These are phyloP conservation scores for Gymnothorax reevesii DNA, from an alignment of 2,797 vertebrate species.

Conservation along the genomic window DNA sequence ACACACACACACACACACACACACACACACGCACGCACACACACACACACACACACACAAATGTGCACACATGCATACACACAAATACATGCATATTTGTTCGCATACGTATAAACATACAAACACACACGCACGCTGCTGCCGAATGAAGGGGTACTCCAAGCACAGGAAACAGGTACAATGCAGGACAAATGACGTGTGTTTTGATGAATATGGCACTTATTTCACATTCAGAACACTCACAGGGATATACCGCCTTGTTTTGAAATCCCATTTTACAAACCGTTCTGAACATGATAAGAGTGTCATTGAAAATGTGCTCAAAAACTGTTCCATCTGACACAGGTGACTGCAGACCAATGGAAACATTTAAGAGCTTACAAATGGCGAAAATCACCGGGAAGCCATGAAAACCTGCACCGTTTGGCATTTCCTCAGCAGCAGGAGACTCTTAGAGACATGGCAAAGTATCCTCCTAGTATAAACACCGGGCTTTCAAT, in stretches of 20 bases:
- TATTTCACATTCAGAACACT: background rate
- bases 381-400: slow-evolving; percentile 12
- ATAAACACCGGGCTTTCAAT: slow-evolving; percentile 14
- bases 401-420: slow-evolving; percentile 1
- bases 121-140: background rate
- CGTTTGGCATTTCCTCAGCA: slow-evolving; percentile 16
- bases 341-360: slow-evolving; percentile 7
- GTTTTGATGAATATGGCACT: background rate
- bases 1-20: too few relatives aligned
- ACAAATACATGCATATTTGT: too few relatives aligned
- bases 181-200: background rate
- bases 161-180: background rate
- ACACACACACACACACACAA: too few relatives aligned
- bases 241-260: background rate
- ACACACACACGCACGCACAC: too few relatives aligned
- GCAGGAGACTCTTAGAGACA: slow-evolving; percentile 5
- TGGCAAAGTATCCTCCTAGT: background rate
- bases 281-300: background rate
- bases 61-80: too few relatives aligned
- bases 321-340: background rate
- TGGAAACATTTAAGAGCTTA: slow-evolving; percentile 17
- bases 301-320: background rate
- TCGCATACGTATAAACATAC: background rate
- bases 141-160: background rate
- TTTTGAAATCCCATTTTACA: background rate